These are phyloP conservation scores for Endomychus coccineus DNA, from an alignment of 2,888 invertebrate species.

Conservation along the genomic window DNA sequence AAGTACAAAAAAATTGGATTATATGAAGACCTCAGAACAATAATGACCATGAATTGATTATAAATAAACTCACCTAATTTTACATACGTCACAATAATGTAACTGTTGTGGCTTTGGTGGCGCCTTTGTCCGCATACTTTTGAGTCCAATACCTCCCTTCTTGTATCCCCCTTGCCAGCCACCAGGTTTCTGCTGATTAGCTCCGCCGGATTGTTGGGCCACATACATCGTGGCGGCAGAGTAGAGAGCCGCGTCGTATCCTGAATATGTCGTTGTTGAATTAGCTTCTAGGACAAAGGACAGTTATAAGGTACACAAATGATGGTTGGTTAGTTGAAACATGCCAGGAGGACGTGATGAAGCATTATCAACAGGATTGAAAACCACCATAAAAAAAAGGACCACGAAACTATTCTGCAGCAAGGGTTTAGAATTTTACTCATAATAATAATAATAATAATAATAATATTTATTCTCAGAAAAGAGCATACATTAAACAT, in stretches of 20 bases:
- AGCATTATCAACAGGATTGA: no score
- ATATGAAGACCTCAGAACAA: no score
- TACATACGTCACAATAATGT: constrained; percentile 98
- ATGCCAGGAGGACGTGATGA: background rate
- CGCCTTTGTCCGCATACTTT: constrained; percentile 63
- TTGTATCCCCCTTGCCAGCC: constrained; percentile 60
- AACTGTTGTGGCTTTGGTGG: constrained; percentile 88
- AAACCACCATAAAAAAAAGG: no score
- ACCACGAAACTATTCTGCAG: no score
- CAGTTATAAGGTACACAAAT: constrained; percentile 2
- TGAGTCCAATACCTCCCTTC: constrained; percentile 49
- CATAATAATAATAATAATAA: no score
- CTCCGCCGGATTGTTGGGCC: constrained; percentile 65
- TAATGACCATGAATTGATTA: no score
- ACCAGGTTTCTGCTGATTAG: constrained; percentile 44
- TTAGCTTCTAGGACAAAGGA: constrained; percentile 48
- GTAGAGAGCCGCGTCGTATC: constrained; percentile 92
- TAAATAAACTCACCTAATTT: constrained; percentile 69
- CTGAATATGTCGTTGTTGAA: constrained; percentile 67
- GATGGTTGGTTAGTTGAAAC: constrained; percentile 1
- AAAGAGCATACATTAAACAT: no score
- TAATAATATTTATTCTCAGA: no score
- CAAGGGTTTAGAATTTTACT: no score
- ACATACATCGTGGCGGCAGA: constrained; percentile 94
- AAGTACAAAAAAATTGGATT: no score